Evolutionary conservation across 2,113 vertebrate genomes (phyloP).

Genomic region (Myodes glareolus): DNA sequence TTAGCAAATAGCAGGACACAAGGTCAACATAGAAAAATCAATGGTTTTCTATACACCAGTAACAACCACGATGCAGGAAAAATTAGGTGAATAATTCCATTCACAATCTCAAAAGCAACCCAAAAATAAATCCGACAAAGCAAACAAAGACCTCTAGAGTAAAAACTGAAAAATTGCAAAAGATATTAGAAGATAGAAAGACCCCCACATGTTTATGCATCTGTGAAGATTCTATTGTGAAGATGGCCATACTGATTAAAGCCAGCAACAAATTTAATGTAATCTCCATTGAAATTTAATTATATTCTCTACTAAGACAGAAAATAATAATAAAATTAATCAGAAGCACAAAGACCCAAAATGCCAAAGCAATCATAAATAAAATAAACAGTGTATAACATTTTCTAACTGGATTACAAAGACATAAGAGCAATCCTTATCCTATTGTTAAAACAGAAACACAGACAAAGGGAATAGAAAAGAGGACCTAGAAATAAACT

Average conservation of each 20-base stretch:
- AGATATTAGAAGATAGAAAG: not conserved
- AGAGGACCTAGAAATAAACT: not conserved
- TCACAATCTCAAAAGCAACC: not conserved
- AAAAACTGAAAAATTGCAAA: not conserved
- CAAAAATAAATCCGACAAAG: not conserved
- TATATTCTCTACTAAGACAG: not conserved
- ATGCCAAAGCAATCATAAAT: not conserved
- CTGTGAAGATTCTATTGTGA: not conserved
- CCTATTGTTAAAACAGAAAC: not conserved
- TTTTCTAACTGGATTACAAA: not conserved
- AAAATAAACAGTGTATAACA: not conserved
- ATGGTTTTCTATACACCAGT: not conserved
- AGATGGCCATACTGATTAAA: not conserved
- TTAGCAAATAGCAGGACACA: not conserved
- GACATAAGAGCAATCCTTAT: not conserved
- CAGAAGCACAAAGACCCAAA: not conserved
- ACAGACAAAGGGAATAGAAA: not conserved
- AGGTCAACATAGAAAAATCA: not conserved
- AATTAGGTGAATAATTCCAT: not conserved
- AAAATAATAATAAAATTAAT: not conserved
- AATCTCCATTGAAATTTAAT: not conserved
- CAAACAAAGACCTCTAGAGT: not conserved
- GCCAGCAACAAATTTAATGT: not conserved
- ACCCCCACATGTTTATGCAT: not conserved
- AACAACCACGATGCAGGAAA: not conserved